Percentiles rank a stretch among this genome's conserved stretches.
Evolutionary conservation across 2,888 invertebrate genomes (phyloP).

Genomic region (Pemphredon lugubris): DNA sequence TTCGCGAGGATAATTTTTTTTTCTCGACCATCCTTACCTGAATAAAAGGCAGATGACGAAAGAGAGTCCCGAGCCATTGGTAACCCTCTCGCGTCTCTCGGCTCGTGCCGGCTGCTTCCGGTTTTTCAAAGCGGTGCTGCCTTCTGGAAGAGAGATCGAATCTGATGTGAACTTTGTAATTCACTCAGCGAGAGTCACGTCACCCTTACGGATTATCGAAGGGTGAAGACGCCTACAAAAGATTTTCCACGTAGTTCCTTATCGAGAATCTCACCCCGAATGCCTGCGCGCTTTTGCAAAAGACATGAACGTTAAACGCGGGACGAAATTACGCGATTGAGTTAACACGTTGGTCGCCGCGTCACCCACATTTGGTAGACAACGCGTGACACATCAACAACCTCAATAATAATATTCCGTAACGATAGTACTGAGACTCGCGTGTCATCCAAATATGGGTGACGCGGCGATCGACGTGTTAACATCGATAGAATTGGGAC

Average conservation of each 20-base stretch:
- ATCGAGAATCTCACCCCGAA: conserved; percentile 33
- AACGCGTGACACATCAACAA: no score
- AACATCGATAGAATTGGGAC: no score
- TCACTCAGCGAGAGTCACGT: conserved; percentile 59
- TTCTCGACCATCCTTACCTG: conserved; percentile 35
- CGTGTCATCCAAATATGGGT: no score
- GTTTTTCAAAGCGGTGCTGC: conserved; percentile 65
- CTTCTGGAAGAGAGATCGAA: conserved; percentile 57
- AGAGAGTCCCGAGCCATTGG: conserved; percentile 57
- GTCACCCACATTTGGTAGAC: no score
- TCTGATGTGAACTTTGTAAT: conserved; percentile 62
- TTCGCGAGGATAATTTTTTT: not conserved
- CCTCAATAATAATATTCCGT: no score
- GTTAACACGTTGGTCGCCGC: no score
- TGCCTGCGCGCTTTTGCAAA: not conserved
- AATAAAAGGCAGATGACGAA: conserved; percentile 62
- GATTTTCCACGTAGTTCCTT: conserved; percentile 6
- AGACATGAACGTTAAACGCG: not conserved
- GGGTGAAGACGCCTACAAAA: conserved; percentile 20
- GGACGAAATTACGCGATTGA: no score
- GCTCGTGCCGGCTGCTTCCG: conserved; percentile 78
- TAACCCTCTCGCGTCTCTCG: conserved; percentile 65
- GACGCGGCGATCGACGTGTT: no score
- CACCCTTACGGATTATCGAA: conserved; percentile 43
- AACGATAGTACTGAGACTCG: no score